These are phyloP conservation scores for Montipora foliosa DNA, from an alignment of 64 coral and sea anemone species.

Conservation along the genomic window DNA sequence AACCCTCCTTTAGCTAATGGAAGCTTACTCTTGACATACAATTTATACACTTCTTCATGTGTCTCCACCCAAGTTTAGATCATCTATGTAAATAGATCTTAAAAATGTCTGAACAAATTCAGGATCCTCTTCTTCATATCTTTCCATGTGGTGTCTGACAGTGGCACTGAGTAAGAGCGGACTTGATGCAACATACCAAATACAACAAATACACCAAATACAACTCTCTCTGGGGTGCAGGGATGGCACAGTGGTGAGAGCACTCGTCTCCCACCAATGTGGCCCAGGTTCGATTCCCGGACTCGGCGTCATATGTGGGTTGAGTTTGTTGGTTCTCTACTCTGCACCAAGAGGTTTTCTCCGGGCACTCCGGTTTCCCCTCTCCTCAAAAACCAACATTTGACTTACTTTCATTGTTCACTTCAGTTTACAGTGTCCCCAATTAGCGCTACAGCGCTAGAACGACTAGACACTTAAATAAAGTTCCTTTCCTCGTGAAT, in stretches of 20 bases:
- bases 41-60: not conserved
- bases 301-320: no score
- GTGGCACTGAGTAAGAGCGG: slow-evolving; percentile 52
- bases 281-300: no score
- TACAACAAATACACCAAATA: slow-evolving; percentile 56
- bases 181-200: slow-evolving; percentile 41
- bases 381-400: no score
- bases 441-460: no score
- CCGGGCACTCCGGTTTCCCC: no score
- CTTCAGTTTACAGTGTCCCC: no score
- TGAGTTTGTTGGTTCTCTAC: no score
- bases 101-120: slow-evolving; percentile 18
- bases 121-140: slow-evolving; percentile 5
- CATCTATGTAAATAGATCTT: slow-evolving; percentile 43
- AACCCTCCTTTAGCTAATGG: slow-evolving; percentile 56
- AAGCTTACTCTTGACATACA: slow-evolving; percentile 37
- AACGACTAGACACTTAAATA: no score
- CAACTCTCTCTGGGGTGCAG: not conserved
- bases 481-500: not conserved
- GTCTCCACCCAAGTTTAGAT: slow-evolving; percentile 5
- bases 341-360: no score
- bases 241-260: no score
- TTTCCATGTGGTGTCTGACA: slow-evolving; percentile 6
- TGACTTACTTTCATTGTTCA: no score
- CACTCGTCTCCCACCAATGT: no score